Percentiles rank a stretch among this genome's conserved stretches.
Conservation (phyloP, 2,113 vertebrate species). For the Entelurus aequoreus region DNA sequence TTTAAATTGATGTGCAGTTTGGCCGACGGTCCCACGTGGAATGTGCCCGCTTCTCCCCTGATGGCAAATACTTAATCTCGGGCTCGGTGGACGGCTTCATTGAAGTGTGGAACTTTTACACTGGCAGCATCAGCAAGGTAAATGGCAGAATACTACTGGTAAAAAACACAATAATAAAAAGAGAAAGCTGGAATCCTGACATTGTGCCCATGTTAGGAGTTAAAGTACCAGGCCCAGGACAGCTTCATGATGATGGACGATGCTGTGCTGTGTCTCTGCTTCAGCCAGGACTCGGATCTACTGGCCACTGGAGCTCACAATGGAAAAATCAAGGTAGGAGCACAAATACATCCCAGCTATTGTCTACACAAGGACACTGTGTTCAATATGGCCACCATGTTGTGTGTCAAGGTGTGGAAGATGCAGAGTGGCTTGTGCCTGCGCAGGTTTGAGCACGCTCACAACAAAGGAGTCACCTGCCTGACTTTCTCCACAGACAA, state of each 20-base stretch:
- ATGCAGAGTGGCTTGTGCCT: constrained; percentile 94
- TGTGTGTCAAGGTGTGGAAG: constrained; percentile 85
- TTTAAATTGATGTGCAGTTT: constrained; percentile 72
- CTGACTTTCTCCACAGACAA: constrained; percentile 92
- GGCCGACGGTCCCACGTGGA: constrained; percentile 96
- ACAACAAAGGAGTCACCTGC: constrained; percentile 93
- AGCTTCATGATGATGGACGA: constrained; percentile 99
- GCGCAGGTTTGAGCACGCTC: constrained; percentile 89
- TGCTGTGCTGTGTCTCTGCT: constrained; percentile 92
- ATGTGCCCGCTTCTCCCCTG: constrained; percentile 95
- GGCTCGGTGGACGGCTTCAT: constrained; percentile 97
- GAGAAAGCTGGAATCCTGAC: too few relatives aligned
- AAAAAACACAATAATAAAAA: not conserved
- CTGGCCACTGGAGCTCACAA: constrained; percentile 93
- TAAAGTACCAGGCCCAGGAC: constrained; percentile 96
- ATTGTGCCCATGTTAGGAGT: constrained; percentile 72
- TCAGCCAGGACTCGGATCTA: constrained; percentile 92
- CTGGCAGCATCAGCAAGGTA: constrained; percentile 95
- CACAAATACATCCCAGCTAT: not conserved
- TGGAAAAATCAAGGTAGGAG: constrained; percentile 89
- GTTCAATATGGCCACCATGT: not conserved
- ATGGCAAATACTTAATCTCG: constrained; percentile 92
- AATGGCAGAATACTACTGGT: not conserved
- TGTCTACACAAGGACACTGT: not conserved
- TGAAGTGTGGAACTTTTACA: constrained; percentile 97